Base-by-base conservation (phyloP, 2,888 invertebrate genomes). In the Nesidiocoris tenuis region DNA sequence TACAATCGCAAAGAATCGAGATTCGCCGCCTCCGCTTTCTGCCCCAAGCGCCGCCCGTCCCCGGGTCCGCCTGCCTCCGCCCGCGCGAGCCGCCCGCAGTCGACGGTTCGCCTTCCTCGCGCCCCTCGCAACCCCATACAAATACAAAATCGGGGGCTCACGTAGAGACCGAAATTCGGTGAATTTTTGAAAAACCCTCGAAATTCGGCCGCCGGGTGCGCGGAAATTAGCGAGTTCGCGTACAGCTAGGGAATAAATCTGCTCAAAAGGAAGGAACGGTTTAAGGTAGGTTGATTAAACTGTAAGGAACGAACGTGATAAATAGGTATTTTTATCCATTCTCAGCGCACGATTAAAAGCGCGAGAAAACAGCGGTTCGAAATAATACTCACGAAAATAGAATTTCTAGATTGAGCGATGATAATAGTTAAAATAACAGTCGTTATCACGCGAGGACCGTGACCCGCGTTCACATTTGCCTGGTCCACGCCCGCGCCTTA, bases 31-130 rank as follows among this genome's bases (percentile, higher is more conserved):
- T 7, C 21, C 54, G 39, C 17, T 55, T 18, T 55, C 66, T 21
- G 18, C 54, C 9, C 56, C 22, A 16, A 22, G 67, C 3, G 21
- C 23, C n/a, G 21, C 23, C 64, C 64, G 64, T 23, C 64, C 23
- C 23, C 64, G 55, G n/a, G 7, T 22, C 67, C 55, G 22, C 67
- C 67, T 39, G 39, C 39, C 39, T 39, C 39, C 39, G 39, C 39
- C 39, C 39, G 39, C 39, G 12, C 39, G 12, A 39, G 67, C 24
- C 57, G 57, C 17, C 59, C 70, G 57, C 70, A 70, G 70, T 70
- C 70, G 70, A 22, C 21, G 23, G 70, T 57, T 70, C 70, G 70
- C 57, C 70, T 56, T 67, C 24, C 55, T 67, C 67, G 70, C 57
- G 70, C 61, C 57, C 70, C 61, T 61, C 56, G 59, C 57, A 24